Base-by-base conservation (phyloP, 2,888 invertebrate species). In the Sphinx pinastri region DNA sequence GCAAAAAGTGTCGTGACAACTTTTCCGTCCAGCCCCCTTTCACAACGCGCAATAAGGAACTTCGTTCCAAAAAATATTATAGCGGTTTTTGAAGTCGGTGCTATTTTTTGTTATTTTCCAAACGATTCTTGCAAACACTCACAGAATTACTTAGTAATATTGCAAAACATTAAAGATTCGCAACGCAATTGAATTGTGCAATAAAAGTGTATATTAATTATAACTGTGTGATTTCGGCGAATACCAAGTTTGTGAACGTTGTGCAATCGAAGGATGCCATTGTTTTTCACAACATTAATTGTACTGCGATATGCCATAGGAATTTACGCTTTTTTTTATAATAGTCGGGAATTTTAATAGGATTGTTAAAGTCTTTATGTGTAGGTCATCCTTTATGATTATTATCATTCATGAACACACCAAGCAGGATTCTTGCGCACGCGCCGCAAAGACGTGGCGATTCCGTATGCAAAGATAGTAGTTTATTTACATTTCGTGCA, bases 141-240 rank as follows among this genome's bases (percentile, higher is more conserved):
- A 59, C 60, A n/a, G 5, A 60, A 63, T 63, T 63, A 63, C 63
- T 19, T 49, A 19, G 19, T 47, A 71, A 75, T 58, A 73, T 71
- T 71, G 68, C 55, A 71, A 76, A 77, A 69, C 45, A 66, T n/a
- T 55, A 63, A 63, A 63, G 49, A 63, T 63, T 63, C 63, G 63
- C 49, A 63, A 63, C 49, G 63, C 49, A 63, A 63, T 47, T 45
- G 45, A 4, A 47, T 63, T 63, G 63, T 49, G 63, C 19, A 63
- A 63, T 63, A 63, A 63, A 60, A 47, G 49, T 63, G 49, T 63
- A 49, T 63, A 49, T 63, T 63, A 63, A 63, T 63, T 63, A 63
- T 19, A 63, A 47, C n/a, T 45, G 63, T 63, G 63, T 63, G 63
- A 63, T 63, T 63, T 47, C 63, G 63, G 47, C 49, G 45, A 63